Evolutionary conservation across 2,797 vertebrate genomes (phyloP).

Genomic region (Geotrypetes seraphini): DNA sequence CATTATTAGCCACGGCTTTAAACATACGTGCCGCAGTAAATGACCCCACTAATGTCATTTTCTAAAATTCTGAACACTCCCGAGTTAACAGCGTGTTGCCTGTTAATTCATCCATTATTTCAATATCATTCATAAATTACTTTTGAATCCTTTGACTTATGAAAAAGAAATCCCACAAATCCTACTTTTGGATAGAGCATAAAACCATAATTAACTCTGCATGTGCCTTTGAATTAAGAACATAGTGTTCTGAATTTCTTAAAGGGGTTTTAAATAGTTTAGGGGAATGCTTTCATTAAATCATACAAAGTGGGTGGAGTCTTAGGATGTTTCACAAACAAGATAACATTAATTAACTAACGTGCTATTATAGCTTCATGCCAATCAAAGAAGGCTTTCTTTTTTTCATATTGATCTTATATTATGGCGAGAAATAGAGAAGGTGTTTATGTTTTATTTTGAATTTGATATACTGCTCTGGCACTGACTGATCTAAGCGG

Average conservation of each 20-base stretch:
- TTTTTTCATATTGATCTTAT: too few relatives aligned
- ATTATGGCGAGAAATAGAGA: too few relatives aligned
- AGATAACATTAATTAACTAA: conserved; percentile 49
- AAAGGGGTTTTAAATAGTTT: conserved; percentile 46
- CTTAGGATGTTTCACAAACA: conserved; percentile 52
- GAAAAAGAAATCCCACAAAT: conserved; percentile 57
- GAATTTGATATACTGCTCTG: too few relatives aligned
- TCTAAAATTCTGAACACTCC: conserved; percentile 13
- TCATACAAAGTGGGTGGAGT: conserved; percentile 49
- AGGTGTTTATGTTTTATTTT: too few relatives aligned
- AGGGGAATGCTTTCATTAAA: conserved; percentile 30
- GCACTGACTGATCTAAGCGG: too few relatives aligned
- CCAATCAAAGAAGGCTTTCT: too few relatives aligned
- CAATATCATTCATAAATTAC: conserved; percentile 51
- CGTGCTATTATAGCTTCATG: conserved; percentile 32
- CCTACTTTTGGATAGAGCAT: conserved; percentile 57
- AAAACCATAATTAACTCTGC: conserved; percentile 61
- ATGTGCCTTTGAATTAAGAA: conserved; percentile 52
- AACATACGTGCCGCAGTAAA: conserved; percentile 23
- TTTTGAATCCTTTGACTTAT: conserved; percentile 50
- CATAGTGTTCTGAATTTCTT: conserved; percentile 46
- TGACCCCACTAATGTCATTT: conserved; percentile 20
- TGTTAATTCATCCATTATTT: conserved; percentile 44
- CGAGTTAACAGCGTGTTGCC: conserved; percentile 37
- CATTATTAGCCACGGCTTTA: conserved; percentile 20